Evolutionary conservation across 2,113 vertebrate species (phyloP).

Genomic region (Leiothrix lutea): DNA sequence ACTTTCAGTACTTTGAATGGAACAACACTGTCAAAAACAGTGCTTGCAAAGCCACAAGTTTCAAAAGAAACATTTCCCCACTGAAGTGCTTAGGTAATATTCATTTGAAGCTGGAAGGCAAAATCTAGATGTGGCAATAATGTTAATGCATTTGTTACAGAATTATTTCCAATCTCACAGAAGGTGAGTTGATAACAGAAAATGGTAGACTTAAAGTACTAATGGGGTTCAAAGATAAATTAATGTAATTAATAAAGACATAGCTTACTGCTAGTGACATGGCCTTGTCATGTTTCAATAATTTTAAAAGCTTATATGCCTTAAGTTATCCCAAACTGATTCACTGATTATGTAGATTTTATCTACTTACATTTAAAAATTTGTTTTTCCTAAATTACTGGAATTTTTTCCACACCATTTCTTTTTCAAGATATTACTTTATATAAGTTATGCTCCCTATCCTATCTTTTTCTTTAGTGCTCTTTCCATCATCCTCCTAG

Average conservation of each 20-base stretch:
- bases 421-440: not conserved
- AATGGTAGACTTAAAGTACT: not conserved
- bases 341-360: not conserved
- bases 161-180: not conserved
- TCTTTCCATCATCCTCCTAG: not conserved
- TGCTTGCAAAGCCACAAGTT: not conserved
- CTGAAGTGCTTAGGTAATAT: not conserved
- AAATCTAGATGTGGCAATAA: not conserved
- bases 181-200: not conserved
- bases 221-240: not conserved
- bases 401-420: not conserved
- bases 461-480: not conserved
- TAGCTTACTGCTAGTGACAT: not conserved
- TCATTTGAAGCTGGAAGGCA: not conserved
- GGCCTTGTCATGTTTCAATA: not conserved
- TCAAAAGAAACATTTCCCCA: not conserved
- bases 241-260: not conserved
- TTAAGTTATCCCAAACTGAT: not conserved
- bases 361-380: not conserved
- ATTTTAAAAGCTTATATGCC: not conserved
- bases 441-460: not conserved
- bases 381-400: not conserved
- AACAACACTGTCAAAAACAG: not conserved
- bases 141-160: not conserved
- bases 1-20: not conserved